Base-by-base conservation (phyloP, 2,113 vertebrate species). In the Sceloporus tristichus region DNA sequence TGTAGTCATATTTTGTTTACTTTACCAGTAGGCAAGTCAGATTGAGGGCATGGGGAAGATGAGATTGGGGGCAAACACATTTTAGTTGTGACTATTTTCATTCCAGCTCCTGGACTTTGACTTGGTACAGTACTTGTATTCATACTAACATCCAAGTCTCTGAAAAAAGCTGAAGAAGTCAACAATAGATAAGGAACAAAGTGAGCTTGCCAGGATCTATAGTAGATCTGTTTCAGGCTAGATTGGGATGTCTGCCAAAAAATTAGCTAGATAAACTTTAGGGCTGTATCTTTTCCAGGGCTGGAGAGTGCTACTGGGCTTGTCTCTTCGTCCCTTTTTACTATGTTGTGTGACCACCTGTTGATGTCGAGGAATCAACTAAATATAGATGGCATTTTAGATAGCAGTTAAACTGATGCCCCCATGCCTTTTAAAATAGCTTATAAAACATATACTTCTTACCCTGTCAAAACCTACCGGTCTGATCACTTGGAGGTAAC, bases 361-460 rank as follows among this genome's bases (percentile, higher is more conserved):
- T 81, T 81, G 34, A 34, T 34, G 59, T 38, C 59, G 34, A 38
- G 40, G 4, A 25, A n/a, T 65, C 23, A 34, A 9, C 34, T 81
- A 81, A 81, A 81, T 62, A 81, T 81, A 65, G 79, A 81, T 81
- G 79, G 1, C 56, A 65, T 81, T 81, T 81, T 65, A 40, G 21
- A 65, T 80, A 80, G 19, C 56, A 81, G 54, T 80, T 59, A 59
- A 54, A n/a, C 29, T 23, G 9, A 13, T 40, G 21, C 40, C 18
- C 23, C 23, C 23, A 16, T 40, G 7, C 9, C 79, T 25, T 62
- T 54, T 79, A 16, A 54, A 54, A 79, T n/a, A 34, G 29, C 29
- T 21, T 53, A 73, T 71, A 84, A 73, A 54, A 13, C 21, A 53
- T 42, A 14, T 40, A n/a, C 4, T 4, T 27, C n/a, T 84, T 21